Evolutionary conservation across 2,797 vertebrate species (phyloP).

Genomic region (Chelonia mydas): DNA sequence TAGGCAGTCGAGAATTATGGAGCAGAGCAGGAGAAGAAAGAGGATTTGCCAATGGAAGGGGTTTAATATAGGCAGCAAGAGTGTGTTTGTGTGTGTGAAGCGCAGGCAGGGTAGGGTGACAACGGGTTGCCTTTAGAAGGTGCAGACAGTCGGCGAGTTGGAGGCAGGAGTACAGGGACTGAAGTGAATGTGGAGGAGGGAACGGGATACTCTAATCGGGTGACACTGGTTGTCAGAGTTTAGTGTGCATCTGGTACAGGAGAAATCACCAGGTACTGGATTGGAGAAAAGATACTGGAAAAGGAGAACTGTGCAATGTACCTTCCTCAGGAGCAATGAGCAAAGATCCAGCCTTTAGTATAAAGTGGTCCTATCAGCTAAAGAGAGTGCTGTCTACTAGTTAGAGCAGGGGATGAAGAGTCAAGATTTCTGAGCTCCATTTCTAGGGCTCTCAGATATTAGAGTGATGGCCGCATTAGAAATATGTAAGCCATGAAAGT

Average conservation of each 20-base stretch:
- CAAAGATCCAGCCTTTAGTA: not conserved
- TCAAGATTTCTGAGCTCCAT: too few relatives aligned
- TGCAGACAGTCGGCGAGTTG: not conserved
- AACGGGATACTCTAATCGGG: not conserved
- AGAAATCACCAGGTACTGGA: not conserved
- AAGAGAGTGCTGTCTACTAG: not conserved
- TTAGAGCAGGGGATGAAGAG: not conserved
- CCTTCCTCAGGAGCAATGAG: not conserved
- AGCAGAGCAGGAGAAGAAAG: slow-evolving; percentile 9
- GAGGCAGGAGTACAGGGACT: not conserved
- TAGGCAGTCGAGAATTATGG: not conserved
- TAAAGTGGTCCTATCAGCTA: not conserved
- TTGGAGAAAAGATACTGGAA: not conserved
- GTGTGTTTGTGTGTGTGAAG: not conserved
- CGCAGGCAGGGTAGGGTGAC: rapidly evolving
- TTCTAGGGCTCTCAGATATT: not conserved
- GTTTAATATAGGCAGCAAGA: not conserved
- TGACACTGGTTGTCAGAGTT: too few relatives aligned
- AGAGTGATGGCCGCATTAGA: not conserved
- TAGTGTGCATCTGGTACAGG: too few relatives aligned
- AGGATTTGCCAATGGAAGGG: not conserved
- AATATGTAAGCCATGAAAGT: too few relatives aligned
- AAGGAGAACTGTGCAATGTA: too few relatives aligned
- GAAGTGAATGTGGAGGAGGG: not conserved
- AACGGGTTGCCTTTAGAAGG: not conserved